Evolutionary conservation across 2,113 vertebrate species (phyloP).

Genomic region (Burhinus oedicnemus): DNA sequence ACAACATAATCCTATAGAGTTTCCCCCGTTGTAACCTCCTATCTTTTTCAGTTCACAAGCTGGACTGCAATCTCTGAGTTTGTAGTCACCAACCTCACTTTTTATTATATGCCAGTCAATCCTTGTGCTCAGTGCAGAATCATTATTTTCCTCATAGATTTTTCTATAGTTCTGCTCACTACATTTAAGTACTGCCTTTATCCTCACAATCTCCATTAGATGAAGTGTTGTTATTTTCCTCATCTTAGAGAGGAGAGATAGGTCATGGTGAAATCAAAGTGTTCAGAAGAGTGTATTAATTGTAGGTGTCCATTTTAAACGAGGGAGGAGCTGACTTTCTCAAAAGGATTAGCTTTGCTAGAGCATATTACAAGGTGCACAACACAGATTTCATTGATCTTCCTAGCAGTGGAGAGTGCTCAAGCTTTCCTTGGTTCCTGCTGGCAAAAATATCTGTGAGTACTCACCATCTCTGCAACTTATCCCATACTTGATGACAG

Average conservation of each 20-base stretch:
- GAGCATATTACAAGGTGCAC: neutral
- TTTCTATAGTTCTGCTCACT: constrained; percentile 1
- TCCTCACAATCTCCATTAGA: neutral
- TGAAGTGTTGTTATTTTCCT: neutral
- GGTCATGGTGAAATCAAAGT: constrained; percentile 36
- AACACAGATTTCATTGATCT: neutral
- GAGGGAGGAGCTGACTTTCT: neutral
- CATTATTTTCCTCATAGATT: constrained; percentile 6
- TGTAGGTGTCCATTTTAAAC: constrained; percentile 1
- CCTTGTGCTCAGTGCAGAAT: neutral
- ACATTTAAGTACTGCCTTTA: constrained; percentile 2
- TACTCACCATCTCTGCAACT: neutral
- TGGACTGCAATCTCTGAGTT: neutral
- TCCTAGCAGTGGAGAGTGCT: rapidly evolving
- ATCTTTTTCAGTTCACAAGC: neutral
- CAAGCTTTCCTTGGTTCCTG: neutral
- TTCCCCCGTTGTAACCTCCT: neutral
- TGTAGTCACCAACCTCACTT: neutral
- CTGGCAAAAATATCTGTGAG: neutral
- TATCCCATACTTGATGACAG: neutral
- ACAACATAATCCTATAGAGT: neutral
- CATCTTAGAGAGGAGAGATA: neutral
- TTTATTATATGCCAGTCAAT: neutral
- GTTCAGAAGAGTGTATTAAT: constrained; percentile 9
- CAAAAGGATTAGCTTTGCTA: constrained; percentile 1